phyloP scores from a whole-genome alignment of 2,113 vertebrate genomes.

The Phoxinus phoxinus region DNA sequence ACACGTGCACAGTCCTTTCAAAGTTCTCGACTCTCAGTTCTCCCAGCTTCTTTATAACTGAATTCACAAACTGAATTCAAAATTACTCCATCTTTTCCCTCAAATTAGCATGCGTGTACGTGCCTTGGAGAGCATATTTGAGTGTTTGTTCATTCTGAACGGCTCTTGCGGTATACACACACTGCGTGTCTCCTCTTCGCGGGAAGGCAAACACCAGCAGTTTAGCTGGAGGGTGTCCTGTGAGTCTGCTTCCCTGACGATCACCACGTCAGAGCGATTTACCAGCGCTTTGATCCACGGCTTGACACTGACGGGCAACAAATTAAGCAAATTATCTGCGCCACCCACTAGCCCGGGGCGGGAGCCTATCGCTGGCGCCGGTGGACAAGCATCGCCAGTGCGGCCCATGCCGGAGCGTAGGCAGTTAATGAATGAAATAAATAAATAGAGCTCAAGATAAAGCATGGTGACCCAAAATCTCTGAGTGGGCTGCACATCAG shows the following conservation, averaged over 20 bases:
- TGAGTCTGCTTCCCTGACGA: slow-evolving; percentile 53
- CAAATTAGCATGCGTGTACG: neutral
- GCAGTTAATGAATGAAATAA: slow-evolving; percentile 18
- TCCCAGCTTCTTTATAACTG: neutral
- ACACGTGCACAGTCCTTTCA: neutral
- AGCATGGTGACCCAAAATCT: neutral
- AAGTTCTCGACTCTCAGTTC: neutral
- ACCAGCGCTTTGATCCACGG: slow-evolving; percentile 78
- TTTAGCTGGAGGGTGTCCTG: slow-evolving; percentile 27
- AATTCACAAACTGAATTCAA: neutral
- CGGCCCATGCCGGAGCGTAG: slow-evolving; percentile 9
- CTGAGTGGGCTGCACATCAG: slow-evolving; percentile 9
- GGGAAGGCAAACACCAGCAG: slow-evolving; percentile 22
- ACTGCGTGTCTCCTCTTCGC: neutral
- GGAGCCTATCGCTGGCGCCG: slow-evolving; percentile 59
- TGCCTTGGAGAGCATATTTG: neutral
- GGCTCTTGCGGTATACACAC: neutral
- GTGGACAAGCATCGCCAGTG: slow-evolving; percentile 14
- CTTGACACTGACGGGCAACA: slow-evolving; percentile 78
- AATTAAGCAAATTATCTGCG: slow-evolving; percentile 80
- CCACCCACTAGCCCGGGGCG: slow-evolving; percentile 71
- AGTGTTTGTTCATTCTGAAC: neutral
- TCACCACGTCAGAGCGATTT: slow-evolving; percentile 76
- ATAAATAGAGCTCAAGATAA: slow-evolving; percentile 18
- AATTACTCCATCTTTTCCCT: neutral